Base-by-base conservation (phyloP, 2,888 invertebrate species). In the Cacoxenus indagator region DNA sequence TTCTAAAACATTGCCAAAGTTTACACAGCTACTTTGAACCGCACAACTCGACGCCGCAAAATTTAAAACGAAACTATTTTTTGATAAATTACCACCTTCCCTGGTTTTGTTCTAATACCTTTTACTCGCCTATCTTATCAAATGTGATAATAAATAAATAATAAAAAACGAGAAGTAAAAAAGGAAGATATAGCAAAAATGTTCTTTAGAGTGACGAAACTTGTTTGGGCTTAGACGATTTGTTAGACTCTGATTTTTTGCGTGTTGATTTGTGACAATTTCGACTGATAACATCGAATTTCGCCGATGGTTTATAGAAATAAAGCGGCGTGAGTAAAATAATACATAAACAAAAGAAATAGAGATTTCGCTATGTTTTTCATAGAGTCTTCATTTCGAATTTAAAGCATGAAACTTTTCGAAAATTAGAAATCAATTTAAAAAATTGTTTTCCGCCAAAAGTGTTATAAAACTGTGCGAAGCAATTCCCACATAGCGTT, bases 41-140 rank as follows among this genome's bases (percentile, higher is more conserved):
- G 43, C 19, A 70, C 68, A 70, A 81, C 79, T 74, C 73, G 65
- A 43, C 75, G 64, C 73, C 68, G 45, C 67, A 71, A 71, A 75
- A 73, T 69, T 70, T 74, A 64, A 77, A 78, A 67, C 71, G 55
- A 67, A 75, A 81, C 80, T 81, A 79, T 69, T 75, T 71, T 57
- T 67, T 71, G 61, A 68, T 54, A 46, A 62, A 27, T 43, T 43
- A 46, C 22, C 59, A 61, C 55, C 17, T 59, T 57, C 26, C 69
- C 54, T 70, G 66, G 14, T 43, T 43, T 45, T 62, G n/a, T 45
- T 61, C 19, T 26, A 55, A 55, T 37, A 37, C 61, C 22, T n/a
- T 17, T 8, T 48, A 17, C 59, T 6, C 55, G 26, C 55, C 72
- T 75, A 73, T 78, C 77, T 78, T 78, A 78, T 78, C 77, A 67